Evolutionary conservation across 2,797 vertebrate species (phyloP), one percentile per base, ranked within the genome.

Genomic region (Myiotriccus ornatus): DNA sequence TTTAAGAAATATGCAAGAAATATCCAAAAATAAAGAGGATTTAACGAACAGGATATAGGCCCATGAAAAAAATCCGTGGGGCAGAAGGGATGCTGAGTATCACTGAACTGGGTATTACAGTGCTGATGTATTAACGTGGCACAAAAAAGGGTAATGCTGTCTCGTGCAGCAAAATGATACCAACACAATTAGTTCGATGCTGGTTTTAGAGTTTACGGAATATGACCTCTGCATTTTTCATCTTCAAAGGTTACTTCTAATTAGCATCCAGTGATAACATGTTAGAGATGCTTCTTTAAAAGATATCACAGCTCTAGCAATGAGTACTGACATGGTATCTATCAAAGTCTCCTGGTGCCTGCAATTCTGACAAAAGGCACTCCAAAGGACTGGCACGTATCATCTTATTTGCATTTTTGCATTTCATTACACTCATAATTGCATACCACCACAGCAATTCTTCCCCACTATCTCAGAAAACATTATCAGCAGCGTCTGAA

Each of bases 371-470:
- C 98, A 99, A 99, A 99, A 99, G 98, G 96, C 98, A 98, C 98
- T 98, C 97, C 96, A 98, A 98, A 98, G 97, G 97, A 97, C 97
- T 97, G 97, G 98, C 98, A 97, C 79, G 93, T 98, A 98, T 98
- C 98, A 98, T 98, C 97, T 97, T 98, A 99, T 99, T 99, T 99
- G 98, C 99, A 99, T 99, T 98, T 99, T 98, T 99, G 99, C 99
- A 99, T 99, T 98, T 99, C 98, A 99, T 99, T 99, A 99, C 70
- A 92, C 95, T 97, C 98, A 98, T 99, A 99, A 99, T 99, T 99
- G 99, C 98, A 98, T 98, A 98, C 98, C 98, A 97, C 98, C 97
- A 98, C 98, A 98, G 98, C 98, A 96, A 97, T 98, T 98, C 98
- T 98, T 98, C 98, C 97, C 96, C 96, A 98, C 99, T 99, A 98